Evolutionary conservation across 1,140 invertebrate species (phyloP).

Genomic region (Hypsibius dujardini): DNA sequence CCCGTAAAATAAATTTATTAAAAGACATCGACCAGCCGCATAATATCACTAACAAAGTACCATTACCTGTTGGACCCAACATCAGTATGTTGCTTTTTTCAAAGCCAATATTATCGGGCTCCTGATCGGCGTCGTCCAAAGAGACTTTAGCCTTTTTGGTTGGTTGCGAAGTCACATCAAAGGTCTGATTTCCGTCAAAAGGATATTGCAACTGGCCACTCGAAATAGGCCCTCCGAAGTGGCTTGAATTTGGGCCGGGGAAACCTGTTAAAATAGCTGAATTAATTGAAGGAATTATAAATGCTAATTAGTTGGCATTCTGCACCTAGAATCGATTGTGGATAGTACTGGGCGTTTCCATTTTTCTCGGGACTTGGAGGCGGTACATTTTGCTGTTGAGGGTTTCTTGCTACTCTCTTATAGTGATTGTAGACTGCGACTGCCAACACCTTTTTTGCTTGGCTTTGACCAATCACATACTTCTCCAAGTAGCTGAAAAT

Average conservation of each 20-base stretch:
- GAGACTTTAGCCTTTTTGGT: too few species aligned
- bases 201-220: background rate
- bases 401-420: conserved; percentile 35
- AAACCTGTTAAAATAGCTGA: too few species aligned
- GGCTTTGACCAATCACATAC: conserved; percentile 39
- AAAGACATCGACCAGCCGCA: too few species aligned
- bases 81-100: conserved; percentile 28
- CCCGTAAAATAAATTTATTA: conserved; percentile 20
- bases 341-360: background rate
- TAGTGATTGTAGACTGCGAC: conserved; percentile 44
- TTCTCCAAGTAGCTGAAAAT: conserved; percentile 36
- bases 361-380: background rate
- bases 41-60: background rate
- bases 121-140: too few species aligned
- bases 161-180: background rate
- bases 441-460: conserved; percentile 39
- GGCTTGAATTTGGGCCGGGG: background rate
- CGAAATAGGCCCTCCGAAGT: background rate
- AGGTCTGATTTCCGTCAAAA: background rate
- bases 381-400: background rate
- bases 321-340: background rate
- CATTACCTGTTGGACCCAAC: conserved; percentile 25
- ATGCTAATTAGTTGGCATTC: background rate
- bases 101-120: conserved; percentile 24
- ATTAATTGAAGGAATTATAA: background rate